Evolutionary conservation across 2,888 invertebrate genomes (phyloP).

Genomic region (Himalopsyche tibetana): DNA sequence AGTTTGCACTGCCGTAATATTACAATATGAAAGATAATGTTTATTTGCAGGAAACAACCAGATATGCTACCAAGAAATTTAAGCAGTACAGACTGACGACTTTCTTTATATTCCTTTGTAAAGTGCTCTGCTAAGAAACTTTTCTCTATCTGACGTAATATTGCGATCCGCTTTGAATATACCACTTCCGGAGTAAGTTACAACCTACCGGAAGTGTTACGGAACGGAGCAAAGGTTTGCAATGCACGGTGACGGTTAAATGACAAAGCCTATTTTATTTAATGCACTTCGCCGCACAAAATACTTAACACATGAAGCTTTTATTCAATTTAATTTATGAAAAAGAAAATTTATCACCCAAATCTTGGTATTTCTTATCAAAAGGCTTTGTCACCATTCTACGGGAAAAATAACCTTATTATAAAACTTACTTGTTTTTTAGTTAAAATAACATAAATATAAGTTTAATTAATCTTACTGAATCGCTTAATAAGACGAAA

Average conservation of each 20-base stretch:
- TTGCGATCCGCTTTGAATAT: slow-evolving; percentile 9
- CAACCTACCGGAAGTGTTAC: slow-evolving; percentile 24
- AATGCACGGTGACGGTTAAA: slow-evolving; percentile 10
- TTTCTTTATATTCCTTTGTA: slow-evolving; percentile 30
- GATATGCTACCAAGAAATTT: neutral
- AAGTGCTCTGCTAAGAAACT: neutral
- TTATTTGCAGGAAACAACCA: neutral
- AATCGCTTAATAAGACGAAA: too few relatives aligned
- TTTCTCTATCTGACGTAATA: slow-evolving; percentile 26
- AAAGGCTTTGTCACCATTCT: too few relatives aligned
- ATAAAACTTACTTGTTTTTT: too few relatives aligned
- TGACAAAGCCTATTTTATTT: neutral
- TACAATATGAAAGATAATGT: neutral
- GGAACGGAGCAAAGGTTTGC: slow-evolving; percentile 20
- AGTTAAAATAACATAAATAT: too few relatives aligned
- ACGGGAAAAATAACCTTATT: too few relatives aligned
- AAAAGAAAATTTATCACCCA: too few relatives aligned
- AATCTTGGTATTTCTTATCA: too few relatives aligned
- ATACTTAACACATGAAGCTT: too few relatives aligned
- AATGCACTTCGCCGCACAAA: too few relatives aligned
- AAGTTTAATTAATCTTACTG: too few relatives aligned
- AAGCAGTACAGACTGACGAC: neutral
- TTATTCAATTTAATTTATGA: too few relatives aligned
- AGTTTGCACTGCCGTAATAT: too few relatives aligned
- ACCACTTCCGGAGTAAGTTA: slow-evolving; percentile 30